A percentile compares a stretch with the other conserved stretches of the same genome.
Evolutionary conservation across 2,113 vertebrate genomes (phyloP).

Genomic region (Corvus moneduloides): DNA sequence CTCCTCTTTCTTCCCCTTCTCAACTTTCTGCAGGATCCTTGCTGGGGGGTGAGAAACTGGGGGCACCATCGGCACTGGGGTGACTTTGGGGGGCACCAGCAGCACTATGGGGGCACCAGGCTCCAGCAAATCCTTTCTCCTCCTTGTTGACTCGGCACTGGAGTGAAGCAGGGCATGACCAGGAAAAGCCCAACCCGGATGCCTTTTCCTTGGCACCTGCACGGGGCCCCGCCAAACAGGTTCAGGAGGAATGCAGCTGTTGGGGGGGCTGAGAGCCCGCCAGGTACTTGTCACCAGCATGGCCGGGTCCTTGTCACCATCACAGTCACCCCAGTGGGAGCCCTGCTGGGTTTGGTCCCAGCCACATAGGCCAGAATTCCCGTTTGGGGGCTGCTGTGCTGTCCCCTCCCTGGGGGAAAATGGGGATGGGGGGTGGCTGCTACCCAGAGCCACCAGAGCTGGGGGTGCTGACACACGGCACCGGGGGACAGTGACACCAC

Average conservation of each 20-base stretch:
- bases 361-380: accelerated
- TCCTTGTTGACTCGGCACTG: neutral
- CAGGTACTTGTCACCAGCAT: neutral
- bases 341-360: neutral
- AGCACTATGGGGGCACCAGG: neutral
- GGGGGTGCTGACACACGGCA: neutral
- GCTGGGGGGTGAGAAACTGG: neutral
- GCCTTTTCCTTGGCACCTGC: neutral
- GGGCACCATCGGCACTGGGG: neutral
- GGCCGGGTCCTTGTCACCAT: neutral
- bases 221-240: slow-evolving; percentile 4
- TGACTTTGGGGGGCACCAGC: neutral
- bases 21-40: neutral
- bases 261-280: neutral
- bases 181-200: neutral
- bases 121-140: neutral
- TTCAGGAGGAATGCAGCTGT: slow-evolving; percentile 39
- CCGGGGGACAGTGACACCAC: accelerated
- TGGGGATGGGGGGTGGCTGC: neutral
- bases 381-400: neutral
- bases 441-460: neutral
- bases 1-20: neutral
- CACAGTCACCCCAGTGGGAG: neutral
- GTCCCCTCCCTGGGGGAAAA: neutral
- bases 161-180: neutral